Evolutionary conservation across 2,888 invertebrate species (phyloP).

Genomic region (Mactromeris polynyma): DNA sequence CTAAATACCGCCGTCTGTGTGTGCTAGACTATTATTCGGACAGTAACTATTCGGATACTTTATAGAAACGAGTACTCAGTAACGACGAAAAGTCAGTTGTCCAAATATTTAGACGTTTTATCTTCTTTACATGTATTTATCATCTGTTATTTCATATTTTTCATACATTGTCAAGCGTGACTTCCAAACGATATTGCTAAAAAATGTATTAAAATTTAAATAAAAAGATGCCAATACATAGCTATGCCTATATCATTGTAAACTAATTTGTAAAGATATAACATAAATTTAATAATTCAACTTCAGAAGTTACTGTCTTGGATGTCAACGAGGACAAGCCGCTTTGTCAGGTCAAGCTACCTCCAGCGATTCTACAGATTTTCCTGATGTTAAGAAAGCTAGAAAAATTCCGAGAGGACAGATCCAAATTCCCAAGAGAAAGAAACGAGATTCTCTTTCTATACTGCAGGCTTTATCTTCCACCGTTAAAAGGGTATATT

Average conservation of each 20-base stretch:
- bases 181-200: neutral
- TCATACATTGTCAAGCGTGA: neutral
- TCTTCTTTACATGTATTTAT: neutral
- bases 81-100: too few species aligned
- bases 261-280: neutral
- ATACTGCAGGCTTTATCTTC: slow-evolving; percentile 61
- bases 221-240: neutral
- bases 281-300: neutral
- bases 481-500: slow-evolving; percentile 73
- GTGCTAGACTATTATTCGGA: neutral
- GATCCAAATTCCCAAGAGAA: slow-evolving; percentile 48
- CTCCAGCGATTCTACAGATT: neutral
- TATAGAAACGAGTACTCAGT: too few species aligned
- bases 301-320: slow-evolving; percentile 21
- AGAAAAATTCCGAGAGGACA: slow-evolving; percentile 23
- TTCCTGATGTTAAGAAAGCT: too few species aligned
- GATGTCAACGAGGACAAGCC: slow-evolving; percentile 1
- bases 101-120: neutral
- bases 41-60: neutral
- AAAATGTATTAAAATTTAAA: neutral
- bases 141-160: too few species aligned
- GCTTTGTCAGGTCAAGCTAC: neutral
- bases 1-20: neutral
- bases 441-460: slow-evolving; percentile 53
- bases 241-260: neutral